Conservation (phyloP, 2,888 invertebrate species). For the Leucania comma region DNA sequence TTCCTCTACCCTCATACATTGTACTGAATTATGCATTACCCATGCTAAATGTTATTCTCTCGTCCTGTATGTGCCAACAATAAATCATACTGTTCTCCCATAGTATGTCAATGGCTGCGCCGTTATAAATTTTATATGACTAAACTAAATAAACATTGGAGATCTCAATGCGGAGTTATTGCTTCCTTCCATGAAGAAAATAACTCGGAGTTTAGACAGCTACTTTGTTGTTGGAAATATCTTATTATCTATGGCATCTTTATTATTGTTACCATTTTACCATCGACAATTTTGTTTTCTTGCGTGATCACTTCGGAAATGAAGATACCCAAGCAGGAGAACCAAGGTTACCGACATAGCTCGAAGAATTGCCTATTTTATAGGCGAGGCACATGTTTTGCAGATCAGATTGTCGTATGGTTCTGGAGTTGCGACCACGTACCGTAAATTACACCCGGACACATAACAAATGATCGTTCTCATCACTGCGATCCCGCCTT, state of each 20-base stretch:
- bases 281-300: no score
- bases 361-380: no score
- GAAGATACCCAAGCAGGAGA: no score
- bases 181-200: constrained; percentile 46
- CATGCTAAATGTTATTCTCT: constrained; percentile 21
- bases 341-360: no score
- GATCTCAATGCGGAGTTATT: constrained; percentile 46
- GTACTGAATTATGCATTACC: constrained; percentile 33
- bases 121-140: constrained; percentile 37
- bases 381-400: no score
- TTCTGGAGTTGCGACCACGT: no score
- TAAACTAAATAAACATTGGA: constrained; percentile 45
- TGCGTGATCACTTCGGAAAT: no score
- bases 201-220: constrained; percentile 12
- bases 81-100: constrained; percentile 25
- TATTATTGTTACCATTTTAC: no score
- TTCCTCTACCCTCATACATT: constrained; percentile 3
- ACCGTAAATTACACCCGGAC: no score
- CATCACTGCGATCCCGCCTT: not conserved
- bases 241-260: not conserved
- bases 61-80: constrained; percentile 6
- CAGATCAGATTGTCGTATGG: no score
- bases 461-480: no score
- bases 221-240: constrained; percentile 5
- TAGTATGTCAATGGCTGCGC: constrained; percentile 23